phyloP scores from a whole-genome alignment of 1,140 invertebrate genomes.

The Drosophila repletoides region DNA sequence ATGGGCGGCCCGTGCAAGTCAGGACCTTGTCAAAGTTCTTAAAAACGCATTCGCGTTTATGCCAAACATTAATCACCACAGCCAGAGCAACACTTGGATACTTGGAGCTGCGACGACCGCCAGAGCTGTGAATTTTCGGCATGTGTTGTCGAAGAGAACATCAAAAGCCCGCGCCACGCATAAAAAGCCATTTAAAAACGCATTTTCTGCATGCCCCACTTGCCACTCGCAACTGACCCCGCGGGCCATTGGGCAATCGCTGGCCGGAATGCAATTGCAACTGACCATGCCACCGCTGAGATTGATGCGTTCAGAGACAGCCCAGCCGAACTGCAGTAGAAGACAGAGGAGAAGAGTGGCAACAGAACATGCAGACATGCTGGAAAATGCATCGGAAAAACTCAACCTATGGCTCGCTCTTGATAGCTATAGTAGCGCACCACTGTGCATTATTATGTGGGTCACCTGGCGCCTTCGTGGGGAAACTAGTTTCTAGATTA shows the following conservation, averaged over 20 bases:
- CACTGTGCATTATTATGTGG: conserved; percentile 48
- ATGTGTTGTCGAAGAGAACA: conserved; percentile 65
- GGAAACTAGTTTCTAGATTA: conserved; percentile 56
- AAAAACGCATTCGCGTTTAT: conserved; percentile 76
- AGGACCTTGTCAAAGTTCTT: conserved; percentile 80
- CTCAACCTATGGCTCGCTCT: not conserved
- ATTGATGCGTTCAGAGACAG: conserved; percentile 78
- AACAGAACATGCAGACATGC: not conserved
- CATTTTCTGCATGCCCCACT: conserved; percentile 66
- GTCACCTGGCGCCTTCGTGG: conserved; percentile 62
- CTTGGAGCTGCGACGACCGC: conserved; percentile 32
- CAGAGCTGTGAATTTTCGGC: conserved; percentile 75
- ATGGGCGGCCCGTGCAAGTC: conserved; percentile 57
- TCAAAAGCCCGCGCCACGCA: conserved; percentile 78
- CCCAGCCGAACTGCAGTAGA: conserved; percentile 42
- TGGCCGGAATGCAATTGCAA: conserved; percentile 20
- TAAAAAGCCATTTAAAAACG: conserved; percentile 81
- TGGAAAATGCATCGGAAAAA: conserved; percentile 11
- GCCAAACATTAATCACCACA: conserved; percentile 72
- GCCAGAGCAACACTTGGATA: conserved; percentile 1
- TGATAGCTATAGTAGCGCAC: conserved; percentile 20
- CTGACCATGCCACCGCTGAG: conserved; percentile 51
- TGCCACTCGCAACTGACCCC: conserved; percentile 47
- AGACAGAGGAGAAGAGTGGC: not conserved
- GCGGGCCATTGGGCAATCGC: conserved; percentile 19